Percentiles rank a stretch among this genome's conserved stretches.
Evolutionary conservation across 1,140 invertebrate genomes (phyloP).

Genomic region (Papilio aristodemus): DNA sequence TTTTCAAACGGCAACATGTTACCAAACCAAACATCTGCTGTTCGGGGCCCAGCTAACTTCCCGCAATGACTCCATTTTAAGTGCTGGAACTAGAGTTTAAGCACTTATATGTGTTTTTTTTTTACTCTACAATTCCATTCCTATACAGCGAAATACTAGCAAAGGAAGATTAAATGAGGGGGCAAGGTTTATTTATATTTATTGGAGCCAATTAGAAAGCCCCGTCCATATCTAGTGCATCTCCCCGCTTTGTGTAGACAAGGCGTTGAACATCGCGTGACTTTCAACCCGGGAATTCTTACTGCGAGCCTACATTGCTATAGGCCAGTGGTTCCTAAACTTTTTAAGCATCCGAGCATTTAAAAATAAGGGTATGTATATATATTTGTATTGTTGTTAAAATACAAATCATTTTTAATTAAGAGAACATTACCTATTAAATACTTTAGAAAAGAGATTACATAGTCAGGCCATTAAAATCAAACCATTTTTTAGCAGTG

Average conservation of each 20-base stretch:
- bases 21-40: not conserved
- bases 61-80: slow-evolving; percentile 9
- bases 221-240: slow-evolving; percentile 53
- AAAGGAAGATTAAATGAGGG: slow-evolving; percentile 35
- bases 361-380: not conserved
- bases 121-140: slow-evolving; percentile 20
- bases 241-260: slow-evolving; percentile 50
- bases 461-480: too few species aligned
- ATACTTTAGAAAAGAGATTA: too few species aligned
- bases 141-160: slow-evolving; percentile 20
- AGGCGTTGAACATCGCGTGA: slow-evolving; percentile 60
- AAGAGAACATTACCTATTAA: too few species aligned
- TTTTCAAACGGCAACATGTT: not conserved
- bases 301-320: slow-evolving; percentile 56
- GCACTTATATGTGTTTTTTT: slow-evolving; percentile 4
- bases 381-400: not conserved
- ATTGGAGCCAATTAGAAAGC: slow-evolving; percentile 60
- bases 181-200: slow-evolving; percentile 50
- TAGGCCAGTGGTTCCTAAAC: slow-evolving; percentile 39
- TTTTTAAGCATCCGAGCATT: not conserved
- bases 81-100: not conserved
- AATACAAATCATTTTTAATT: too few species aligned
- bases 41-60: not conserved
- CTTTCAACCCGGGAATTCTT: slow-evolving; percentile 63
- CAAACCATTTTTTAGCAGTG: too few species aligned